These are phyloP conservation scores for Saccostrea echinata DNA, from an alignment of 1,140 invertebrate species.

Conservation along the genomic window DNA sequence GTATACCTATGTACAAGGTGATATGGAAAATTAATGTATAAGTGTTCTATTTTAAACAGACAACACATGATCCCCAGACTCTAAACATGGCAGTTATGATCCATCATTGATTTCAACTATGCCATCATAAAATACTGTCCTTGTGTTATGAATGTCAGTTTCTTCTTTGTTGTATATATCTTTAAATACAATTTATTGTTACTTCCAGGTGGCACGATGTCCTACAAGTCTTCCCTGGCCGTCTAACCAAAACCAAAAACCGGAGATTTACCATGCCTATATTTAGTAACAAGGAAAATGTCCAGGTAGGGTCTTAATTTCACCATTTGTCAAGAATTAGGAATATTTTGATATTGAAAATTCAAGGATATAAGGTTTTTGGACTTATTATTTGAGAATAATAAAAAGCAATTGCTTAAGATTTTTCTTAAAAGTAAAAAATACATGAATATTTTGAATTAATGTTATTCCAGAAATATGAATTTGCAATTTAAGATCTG, in stretches of 20 bases:
- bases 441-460: background rate
- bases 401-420: too few species aligned
- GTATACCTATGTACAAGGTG: too few species aligned
- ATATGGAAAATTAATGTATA: too few species aligned
- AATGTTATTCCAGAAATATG: background rate
- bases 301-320: constrained; percentile 63
- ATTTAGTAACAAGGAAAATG: constrained; percentile 74
- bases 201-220: constrained; percentile 80
- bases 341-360: too few species aligned
- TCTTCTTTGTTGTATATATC: background rate
- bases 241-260: constrained; percentile 73
- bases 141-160: background rate
- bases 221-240: constrained; percentile 78
- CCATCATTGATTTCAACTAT: background rate
- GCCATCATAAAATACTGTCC: background rate
- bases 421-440: background rate
- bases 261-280: constrained; percentile 67
- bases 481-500: too few species aligned
- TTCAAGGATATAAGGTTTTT: too few species aligned
- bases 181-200: background rate
- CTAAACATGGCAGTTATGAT: background rate
- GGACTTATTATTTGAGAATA: too few species aligned
- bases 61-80: background rate
- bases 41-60: too few species aligned
- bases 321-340: too few species aligned